Base-by-base conservation (phyloP, 1,140 invertebrate genomes). In the Mycetomoellerius zeteki region DNA sequence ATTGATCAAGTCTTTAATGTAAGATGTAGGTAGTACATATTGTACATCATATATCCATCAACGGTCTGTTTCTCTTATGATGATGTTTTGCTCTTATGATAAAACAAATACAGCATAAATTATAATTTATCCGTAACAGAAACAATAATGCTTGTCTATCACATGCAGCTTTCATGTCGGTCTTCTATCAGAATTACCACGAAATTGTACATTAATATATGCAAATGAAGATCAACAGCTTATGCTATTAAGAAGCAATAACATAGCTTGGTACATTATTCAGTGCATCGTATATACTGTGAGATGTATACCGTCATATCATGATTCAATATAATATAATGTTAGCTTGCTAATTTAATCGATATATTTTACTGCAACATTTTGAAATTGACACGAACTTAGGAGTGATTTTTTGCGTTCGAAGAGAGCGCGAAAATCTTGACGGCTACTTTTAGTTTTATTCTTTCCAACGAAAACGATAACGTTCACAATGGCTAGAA, bases 391-490 rank as follows among this genome's bases (percentile, higher is more conserved):
- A 12, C 3, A 3, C 10, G 47, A 37, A 67, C 21, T 12, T 33
- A 12, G 2, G 21, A 58, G 7, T 58, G 24, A 14, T 60, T 73
- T 27, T 19, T 72, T 43, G 16, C 50, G 21, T 30, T 77, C 8
- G 21, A 65, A 12, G 47, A 30, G 65, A 47, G 37, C 27, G 82
- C 24, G 27, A 33, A 62, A 67, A 76, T 69, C 69, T 86, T 88
- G 30, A 84, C 24, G 16, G 14, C 7, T 62, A 62, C 19, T 64
- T 43, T 3, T 76, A 71, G 82, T 77, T 81, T 86, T 78, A 78
- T 47, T 80, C 78, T 73, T 19, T 81, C 60, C 33, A 58, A 21
- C 16, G 47, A 27, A 69, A 88, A 89, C 73, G 86, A 81, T 80
- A 89, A 77, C 75, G 65, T 88, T 75, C 73, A 24, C 60, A 50